Evolutionary conservation across 2,797 vertebrate species (phyloP).

Genomic region (Podarcis siculus): DNA sequence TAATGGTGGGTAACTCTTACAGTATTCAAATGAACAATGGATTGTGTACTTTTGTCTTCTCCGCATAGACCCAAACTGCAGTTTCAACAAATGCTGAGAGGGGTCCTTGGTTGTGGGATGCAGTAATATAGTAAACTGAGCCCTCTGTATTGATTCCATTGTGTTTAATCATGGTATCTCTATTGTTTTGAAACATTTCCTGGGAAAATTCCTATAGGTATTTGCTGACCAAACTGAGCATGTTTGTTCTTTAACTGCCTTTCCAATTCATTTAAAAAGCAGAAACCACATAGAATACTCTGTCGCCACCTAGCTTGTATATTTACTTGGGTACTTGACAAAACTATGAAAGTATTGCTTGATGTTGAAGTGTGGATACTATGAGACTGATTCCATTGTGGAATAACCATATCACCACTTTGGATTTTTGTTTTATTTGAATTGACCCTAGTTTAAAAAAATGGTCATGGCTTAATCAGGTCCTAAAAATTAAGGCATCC

Average conservation of each 20-base stretch:
- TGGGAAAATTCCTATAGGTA: accelerated
- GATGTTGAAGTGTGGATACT: background rate
- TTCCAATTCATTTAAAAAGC: background rate
- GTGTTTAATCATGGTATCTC: background rate
- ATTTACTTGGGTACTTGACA: background rate
- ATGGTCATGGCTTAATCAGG: background rate
- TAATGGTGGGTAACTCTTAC: background rate
- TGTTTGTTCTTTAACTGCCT: background rate
- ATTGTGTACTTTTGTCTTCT: background rate
- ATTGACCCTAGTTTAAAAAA: background rate
- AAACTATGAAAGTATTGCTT: background rate
- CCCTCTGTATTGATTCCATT: background rate
- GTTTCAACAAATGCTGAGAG: background rate
- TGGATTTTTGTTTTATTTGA: background rate
- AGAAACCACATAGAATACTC: background rate
- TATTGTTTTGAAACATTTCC: accelerated
- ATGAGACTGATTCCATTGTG: accelerated
- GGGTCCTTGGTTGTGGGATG: background rate
- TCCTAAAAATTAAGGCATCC: background rate
- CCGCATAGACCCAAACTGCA: background rate
- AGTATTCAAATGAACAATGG: background rate
- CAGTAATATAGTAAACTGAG: constrained; percentile 46
- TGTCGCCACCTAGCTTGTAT: background rate
- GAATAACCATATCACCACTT: accelerated
- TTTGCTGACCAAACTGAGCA: accelerated